phyloP scores from a whole-genome alignment of 2,797 vertebrate species.

The Euphonia xanthogaster region DNA sequence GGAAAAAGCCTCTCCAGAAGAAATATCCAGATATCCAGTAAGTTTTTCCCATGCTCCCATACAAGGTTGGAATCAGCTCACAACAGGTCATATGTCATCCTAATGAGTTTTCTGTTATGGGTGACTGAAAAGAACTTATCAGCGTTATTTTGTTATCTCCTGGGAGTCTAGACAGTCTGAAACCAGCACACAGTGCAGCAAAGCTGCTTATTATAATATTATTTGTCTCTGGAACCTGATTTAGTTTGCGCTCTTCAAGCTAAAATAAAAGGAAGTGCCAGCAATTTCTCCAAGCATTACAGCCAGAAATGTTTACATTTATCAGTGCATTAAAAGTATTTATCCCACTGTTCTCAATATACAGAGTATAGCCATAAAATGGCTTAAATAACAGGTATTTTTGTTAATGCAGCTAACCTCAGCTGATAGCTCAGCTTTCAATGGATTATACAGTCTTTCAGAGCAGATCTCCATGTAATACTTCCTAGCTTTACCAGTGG shows the following conservation, averaged over 20 bases:
- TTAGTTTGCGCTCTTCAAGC: conserved; percentile 12
- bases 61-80: not conserved
- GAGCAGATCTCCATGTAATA: conserved; percentile 48
- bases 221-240: conserved; percentile 35
- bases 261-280: conserved; percentile 51
- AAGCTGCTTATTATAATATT: conserved; percentile 20
- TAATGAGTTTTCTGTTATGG: conserved; percentile 50
- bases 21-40: not conserved
- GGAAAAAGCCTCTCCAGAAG: not conserved
- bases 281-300: not conserved
- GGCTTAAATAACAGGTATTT: conserved; percentile 16
- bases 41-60: not conserved
- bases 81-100: conserved; percentile 23
- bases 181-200: not conserved
- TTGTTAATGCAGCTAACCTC: conserved; percentile 44
- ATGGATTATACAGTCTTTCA: conserved; percentile 62
- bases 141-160: conserved; percentile 45
- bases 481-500: conserved; percentile 48
- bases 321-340: conserved; percentile 18
- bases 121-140: conserved; percentile 49
- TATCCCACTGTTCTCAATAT: conserved; percentile 17
- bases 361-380: not conserved
- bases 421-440: conserved; percentile 55
- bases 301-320: conserved; percentile 36
- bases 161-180: conserved; percentile 55